Conservation (phyloP, 2,888 invertebrate species). For the Rhaphigaster nebulosa region DNA sequence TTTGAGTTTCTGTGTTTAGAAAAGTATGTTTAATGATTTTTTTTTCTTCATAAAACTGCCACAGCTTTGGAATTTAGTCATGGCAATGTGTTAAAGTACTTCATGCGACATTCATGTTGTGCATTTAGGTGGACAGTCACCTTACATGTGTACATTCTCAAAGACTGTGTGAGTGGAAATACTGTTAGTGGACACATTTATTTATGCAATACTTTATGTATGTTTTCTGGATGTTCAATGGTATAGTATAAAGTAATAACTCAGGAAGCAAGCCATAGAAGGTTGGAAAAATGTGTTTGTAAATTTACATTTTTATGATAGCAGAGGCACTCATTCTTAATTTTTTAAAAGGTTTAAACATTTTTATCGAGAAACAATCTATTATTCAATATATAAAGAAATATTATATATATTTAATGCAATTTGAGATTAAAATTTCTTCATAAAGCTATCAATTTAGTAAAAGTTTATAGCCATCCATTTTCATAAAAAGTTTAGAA, state of each 20-base stretch:
- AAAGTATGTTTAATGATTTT: constrained; percentile 31
- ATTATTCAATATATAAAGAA: not conserved
- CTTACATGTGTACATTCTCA: constrained; percentile 50
- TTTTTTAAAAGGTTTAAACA: not conserved
- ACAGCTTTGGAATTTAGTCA: constrained; percentile 57
- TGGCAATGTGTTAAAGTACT: constrained; percentile 58
- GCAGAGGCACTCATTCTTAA: constrained; percentile 21
- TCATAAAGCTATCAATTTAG: not conserved
- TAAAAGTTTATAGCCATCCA: too few species aligned
- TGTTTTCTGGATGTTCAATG: not conserved
- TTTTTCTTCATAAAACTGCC: constrained; percentile 50
- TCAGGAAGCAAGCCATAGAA: constrained; percentile 46
- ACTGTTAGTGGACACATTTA: constrained; percentile 52
- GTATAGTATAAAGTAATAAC: not conserved
- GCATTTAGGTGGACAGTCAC: constrained; percentile 55
- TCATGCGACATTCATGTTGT: constrained; percentile 59
- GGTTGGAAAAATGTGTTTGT: not conserved
- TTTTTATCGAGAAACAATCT: not conserved
- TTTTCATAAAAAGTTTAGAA: not conserved
- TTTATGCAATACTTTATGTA: not conserved
- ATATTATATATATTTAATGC: not conserved
- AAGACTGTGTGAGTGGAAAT: constrained; percentile 56
- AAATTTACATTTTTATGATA: constrained; percentile 10
- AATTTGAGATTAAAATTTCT: not conserved
- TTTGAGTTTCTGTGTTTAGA: constrained; percentile 44